These are phyloP conservation scores for Zaprionus ornatus DNA, from an alignment of 1,140 invertebrate species.

Conservation along the genomic window DNA sequence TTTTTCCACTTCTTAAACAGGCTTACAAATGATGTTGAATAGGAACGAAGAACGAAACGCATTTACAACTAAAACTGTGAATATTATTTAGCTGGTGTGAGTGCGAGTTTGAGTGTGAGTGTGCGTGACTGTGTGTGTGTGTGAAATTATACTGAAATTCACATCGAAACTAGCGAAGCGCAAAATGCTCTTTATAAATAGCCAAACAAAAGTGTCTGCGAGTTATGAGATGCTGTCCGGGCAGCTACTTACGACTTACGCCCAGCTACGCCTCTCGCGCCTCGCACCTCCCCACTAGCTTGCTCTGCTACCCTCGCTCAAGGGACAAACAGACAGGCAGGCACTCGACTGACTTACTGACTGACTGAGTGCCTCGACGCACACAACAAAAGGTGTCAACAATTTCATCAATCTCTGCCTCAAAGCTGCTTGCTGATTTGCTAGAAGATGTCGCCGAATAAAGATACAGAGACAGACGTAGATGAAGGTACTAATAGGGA, in stretches of 20 bases:
- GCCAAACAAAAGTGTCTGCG: slow-evolving; percentile 41
- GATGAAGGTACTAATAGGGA: not conserved
- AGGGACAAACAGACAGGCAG: not conserved
- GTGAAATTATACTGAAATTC: slow-evolving; percentile 33
- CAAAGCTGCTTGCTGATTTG: slow-evolving; percentile 11
- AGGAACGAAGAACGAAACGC: slow-evolving; percentile 11
- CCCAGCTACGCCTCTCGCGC: not conserved
- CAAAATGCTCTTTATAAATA: slow-evolving; percentile 54
- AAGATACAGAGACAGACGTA: not conserved
- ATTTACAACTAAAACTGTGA: slow-evolving; percentile 8
- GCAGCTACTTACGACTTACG: slow-evolving; percentile 1
- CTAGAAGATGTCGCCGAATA: not conserved
- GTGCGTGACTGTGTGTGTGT: not conserved
- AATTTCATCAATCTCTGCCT: slow-evolving; percentile 43
- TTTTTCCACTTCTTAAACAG: not conserved
- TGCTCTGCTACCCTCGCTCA: not conserved
- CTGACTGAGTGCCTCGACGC: slow-evolving; percentile 19
- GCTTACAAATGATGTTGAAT: not conserved
- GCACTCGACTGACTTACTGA: slow-evolving; percentile 1
- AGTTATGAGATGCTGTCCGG: slow-evolving; percentile 26
- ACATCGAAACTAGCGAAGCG: slow-evolving; percentile 35
- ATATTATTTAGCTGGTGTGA: slow-evolving; percentile 2
- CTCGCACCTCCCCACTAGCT: not conserved
- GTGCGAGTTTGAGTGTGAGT: not conserved
- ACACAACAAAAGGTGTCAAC: slow-evolving; percentile 66